Evolutionary conservation across 2,113 vertebrate species (phyloP).

Genomic region (Barbus barbus): DNA sequence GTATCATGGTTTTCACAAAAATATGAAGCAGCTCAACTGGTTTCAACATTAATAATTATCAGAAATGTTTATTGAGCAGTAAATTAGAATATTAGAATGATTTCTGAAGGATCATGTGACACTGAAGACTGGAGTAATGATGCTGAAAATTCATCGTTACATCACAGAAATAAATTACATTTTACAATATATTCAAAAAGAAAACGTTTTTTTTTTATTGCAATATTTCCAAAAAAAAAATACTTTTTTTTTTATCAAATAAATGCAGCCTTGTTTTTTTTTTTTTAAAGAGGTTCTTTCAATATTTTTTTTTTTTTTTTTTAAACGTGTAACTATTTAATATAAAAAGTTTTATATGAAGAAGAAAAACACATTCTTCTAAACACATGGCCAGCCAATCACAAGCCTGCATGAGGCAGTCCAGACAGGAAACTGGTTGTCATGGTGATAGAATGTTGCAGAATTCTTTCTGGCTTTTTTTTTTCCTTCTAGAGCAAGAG

Average conservation of each 20-base stretch:
- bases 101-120: background rate
- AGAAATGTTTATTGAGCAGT: background rate
- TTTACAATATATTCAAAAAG: background rate
- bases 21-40: no score
- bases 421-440: conserved; percentile 5
- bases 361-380: background rate
- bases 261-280: background rate
- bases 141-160: background rate
- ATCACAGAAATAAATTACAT: background rate
- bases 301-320: no score
- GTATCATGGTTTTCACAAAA: no score
- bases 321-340: background rate
- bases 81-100: background rate
- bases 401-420: background rate
- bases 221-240: background rate
- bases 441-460: background rate
- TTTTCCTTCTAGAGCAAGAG: background rate
- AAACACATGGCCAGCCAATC: background rate
- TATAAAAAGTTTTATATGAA: background rate
- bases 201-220: background rate
- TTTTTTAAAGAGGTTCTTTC: no score
- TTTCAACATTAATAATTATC: no score
- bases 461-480: background rate
- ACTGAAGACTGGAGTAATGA: background rate
- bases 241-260: background rate